These are phyloP conservation scores for Lamellibrachia columna DNA, from an alignment of 2,888 invertebrate genomes.

Conservation along the genomic window DNA sequence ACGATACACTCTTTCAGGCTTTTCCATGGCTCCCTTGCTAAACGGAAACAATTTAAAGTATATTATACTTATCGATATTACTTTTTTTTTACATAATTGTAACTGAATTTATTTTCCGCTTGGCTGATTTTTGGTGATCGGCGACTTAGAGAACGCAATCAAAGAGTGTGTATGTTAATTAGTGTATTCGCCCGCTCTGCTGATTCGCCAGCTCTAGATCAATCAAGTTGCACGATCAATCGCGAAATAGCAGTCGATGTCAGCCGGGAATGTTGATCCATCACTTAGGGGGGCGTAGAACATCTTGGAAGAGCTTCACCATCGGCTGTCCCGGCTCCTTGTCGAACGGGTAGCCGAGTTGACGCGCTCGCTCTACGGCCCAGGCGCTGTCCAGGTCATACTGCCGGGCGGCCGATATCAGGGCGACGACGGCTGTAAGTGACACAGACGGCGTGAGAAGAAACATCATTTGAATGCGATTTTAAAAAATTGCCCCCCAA, in stretches of 20 bases:
- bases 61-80: too few relatives aligned
- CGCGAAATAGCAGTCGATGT: neutral
- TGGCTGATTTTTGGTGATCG: too few relatives aligned
- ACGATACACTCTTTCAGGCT: too few relatives aligned
- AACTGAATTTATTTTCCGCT: too few relatives aligned
- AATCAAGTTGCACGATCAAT: neutral
- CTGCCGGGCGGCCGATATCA: neutral
- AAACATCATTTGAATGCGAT: too few relatives aligned
- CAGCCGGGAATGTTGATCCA: neutral
- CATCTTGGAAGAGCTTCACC: neutral
- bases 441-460: neutral
- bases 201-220: neutral
- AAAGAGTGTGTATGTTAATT: too few relatives aligned
- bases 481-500: too few relatives aligned
- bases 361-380: constrained; percentile 9
- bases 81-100: too few relatives aligned
- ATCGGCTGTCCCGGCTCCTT: neutral
- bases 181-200: neutral
- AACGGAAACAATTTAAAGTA: too few relatives aligned
- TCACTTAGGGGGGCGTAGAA: neutral
- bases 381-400: neutral
- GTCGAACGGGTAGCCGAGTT: constrained; percentile 6
- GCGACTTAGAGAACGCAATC: too few relatives aligned
- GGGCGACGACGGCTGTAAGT: neutral
- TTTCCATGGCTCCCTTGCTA: too few relatives aligned